These are phyloP conservation scores for Calephelis virginiensis DNA, from an alignment of 1,140 invertebrate genomes.

Conservation along the genomic window DNA sequence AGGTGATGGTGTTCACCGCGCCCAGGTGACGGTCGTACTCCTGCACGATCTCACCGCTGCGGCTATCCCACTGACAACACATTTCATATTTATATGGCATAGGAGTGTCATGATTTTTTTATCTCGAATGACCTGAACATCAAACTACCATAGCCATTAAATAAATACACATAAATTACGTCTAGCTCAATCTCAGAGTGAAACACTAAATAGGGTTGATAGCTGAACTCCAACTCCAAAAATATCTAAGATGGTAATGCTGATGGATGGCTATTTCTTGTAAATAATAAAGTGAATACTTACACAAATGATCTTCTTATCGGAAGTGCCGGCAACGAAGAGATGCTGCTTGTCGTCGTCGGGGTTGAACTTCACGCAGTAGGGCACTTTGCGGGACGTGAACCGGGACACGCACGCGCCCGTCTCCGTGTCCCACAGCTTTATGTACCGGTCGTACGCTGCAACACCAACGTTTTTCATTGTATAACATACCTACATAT, in stretches of 20 bases:
- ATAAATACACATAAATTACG: no score
- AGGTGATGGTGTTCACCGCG: conserved; percentile 99
- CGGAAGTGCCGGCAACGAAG: conserved; percentile 98
- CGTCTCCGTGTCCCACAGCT: conserved; percentile 99
- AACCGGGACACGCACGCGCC: conserved; percentile 95
- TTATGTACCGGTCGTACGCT: conserved; percentile 94
- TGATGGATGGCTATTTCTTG: no score
- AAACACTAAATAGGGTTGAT: no score
- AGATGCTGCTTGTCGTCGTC: conserved; percentile 98
- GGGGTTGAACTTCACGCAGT: conserved; percentile 99
- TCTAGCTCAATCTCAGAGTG: no score
- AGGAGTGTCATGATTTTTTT: no score
- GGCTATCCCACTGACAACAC: conserved; percentile 91
- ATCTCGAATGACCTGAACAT: no score
- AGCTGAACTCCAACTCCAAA: no score
- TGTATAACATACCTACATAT: no score
- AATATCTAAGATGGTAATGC: no score
- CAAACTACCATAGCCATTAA: no score
- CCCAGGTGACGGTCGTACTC: conserved; percentile 99
- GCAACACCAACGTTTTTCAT: conserved; percentile 22
- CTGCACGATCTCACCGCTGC: conserved; percentile 97
- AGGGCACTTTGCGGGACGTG: conserved; percentile 96
- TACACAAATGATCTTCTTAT: conserved; percentile 99
- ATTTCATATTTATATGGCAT: background rate
- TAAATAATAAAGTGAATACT: conserved; percentile 69